A percentile compares a stretch with the other conserved stretches of the same genome.
These are phyloP conservation scores for Caranx melampygus DNA, from an alignment of 2,113 vertebrate genomes.

Conservation along the genomic window DNA sequence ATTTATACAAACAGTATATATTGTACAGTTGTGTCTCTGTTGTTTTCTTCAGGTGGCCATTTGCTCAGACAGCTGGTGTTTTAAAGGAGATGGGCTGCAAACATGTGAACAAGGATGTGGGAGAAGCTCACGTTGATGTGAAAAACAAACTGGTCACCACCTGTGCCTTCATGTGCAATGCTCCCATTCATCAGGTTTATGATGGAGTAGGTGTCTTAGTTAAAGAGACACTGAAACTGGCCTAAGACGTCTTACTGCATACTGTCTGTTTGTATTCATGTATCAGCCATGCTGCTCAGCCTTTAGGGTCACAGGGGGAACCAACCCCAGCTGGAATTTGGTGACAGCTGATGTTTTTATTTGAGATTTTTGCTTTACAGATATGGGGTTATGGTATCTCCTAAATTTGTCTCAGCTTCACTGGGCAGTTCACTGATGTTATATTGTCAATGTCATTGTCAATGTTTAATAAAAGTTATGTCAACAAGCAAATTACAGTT, in stretches of 20 bases:
- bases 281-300: too few species aligned
- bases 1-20: not conserved
- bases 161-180: conserved; percentile 90
- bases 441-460: too few species aligned
- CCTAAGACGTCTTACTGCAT: conserved; percentile 51
- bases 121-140: conserved; percentile 84
- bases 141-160: conserved; percentile 89
- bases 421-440: too few species aligned
- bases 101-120: conserved; percentile 86
- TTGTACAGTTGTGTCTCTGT: not conserved
- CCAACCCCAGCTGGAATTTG: too few species aligned
- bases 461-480: too few species aligned
- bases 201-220: conserved; percentile 88
- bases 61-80: conserved; percentile 81
- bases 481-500: too few species aligned
- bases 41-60: conserved; percentile 85
- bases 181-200: conserved; percentile 85
- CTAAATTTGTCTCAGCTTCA: too few species aligned
- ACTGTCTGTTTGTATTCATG: not conserved
- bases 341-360: too few species aligned
- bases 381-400: too few species aligned
- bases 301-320: too few species aligned
- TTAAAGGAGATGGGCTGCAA: conserved; percentile 87
- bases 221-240: conserved; percentile 84
- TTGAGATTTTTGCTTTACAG: too few species aligned